phyloP scores from a whole-genome alignment of 2,888 invertebrate species.

The Physocephala rufipes region DNA sequence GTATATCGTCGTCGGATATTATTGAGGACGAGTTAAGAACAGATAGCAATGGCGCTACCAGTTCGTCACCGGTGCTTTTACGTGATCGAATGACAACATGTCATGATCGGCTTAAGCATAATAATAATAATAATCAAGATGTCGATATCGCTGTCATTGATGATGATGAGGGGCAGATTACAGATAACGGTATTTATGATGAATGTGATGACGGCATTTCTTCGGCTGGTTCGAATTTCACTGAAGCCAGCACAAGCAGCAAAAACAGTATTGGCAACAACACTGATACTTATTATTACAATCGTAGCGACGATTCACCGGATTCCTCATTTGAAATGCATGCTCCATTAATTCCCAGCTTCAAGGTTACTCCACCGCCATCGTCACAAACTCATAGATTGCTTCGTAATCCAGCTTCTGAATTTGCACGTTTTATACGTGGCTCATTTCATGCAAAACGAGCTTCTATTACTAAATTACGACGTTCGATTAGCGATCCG shows the following conservation, averaged over 20 bases:
- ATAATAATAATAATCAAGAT: constrained; percentile 39
- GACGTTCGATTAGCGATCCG: constrained; percentile 63
- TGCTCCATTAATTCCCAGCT: constrained; percentile 61
- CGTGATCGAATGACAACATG: constrained; percentile 53
- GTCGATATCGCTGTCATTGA: constrained; percentile 45
- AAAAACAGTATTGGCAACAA: too few species aligned
- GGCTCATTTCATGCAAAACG: constrained; percentile 62
- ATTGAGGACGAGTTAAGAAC: constrained; percentile 31
- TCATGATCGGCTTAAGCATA: constrained; percentile 47
- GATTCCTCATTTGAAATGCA: constrained; percentile 64
- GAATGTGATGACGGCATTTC: constrained; percentile 59
- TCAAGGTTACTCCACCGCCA: constrained; percentile 63
- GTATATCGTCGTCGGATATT: constrained; percentile 39
- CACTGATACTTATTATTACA: constrained; percentile 33
- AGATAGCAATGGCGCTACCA: constrained; percentile 44
- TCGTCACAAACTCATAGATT: constrained; percentile 51
- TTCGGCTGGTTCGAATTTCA: constrained; percentile 52
- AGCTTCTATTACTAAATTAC: constrained; percentile 60
- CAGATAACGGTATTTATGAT: constrained; percentile 14
- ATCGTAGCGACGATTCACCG: constrained; percentile 55
- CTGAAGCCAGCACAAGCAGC: constrained; percentile 42
- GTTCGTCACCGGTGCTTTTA: constrained; percentile 56
- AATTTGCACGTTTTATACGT: constrained; percentile 59
- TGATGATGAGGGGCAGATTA: constrained; percentile 43
- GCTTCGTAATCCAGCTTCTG: constrained; percentile 56